Percentiles rank a stretch among this genome's conserved stretches.
Evolutionary conservation across 2,888 invertebrate genomes (phyloP).

Genomic region (Trissonchulus latispiculum): DNA sequence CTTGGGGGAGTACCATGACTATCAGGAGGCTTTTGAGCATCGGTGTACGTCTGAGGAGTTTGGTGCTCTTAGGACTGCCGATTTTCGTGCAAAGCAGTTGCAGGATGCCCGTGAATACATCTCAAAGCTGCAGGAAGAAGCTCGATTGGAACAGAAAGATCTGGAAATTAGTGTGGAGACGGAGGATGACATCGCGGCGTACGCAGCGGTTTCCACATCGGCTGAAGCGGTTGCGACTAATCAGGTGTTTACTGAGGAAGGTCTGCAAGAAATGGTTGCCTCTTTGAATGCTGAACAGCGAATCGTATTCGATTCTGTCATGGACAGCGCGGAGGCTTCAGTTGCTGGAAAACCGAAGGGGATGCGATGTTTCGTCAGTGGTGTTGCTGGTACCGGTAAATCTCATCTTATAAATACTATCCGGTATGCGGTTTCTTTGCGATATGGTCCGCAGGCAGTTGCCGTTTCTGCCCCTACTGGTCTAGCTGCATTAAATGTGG

Average conservation of each 20-base stretch:
- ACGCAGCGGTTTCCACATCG: neutral
- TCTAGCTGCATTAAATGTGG: neutral
- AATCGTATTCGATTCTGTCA: neutral
- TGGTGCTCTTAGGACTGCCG: neutral
- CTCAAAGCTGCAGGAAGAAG: no score
- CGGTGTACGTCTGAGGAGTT: neutral
- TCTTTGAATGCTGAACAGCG: no score
- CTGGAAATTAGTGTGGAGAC: neutral
- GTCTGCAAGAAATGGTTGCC: neutral
- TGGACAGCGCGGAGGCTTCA: no score
- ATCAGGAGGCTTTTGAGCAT: neutral
- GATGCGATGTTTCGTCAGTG: neutral
- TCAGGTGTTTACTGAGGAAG: neutral
- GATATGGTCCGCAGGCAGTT: neutral
- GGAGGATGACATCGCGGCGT: neutral
- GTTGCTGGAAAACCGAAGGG: neutral
- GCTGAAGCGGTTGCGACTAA: neutral
- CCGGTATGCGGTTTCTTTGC: no score
- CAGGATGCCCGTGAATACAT: neutral
- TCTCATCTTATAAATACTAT: neutral
- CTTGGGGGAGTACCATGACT: neutral
- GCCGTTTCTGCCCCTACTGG: neutral
- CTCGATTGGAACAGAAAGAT: neutral
- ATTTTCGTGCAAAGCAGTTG: no score
- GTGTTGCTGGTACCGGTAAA: slow-evolving; percentile 14